phyloP scores from a whole-genome alignment of 2,797 vertebrate species.

The Hapalemur alaotrensis region DNA sequence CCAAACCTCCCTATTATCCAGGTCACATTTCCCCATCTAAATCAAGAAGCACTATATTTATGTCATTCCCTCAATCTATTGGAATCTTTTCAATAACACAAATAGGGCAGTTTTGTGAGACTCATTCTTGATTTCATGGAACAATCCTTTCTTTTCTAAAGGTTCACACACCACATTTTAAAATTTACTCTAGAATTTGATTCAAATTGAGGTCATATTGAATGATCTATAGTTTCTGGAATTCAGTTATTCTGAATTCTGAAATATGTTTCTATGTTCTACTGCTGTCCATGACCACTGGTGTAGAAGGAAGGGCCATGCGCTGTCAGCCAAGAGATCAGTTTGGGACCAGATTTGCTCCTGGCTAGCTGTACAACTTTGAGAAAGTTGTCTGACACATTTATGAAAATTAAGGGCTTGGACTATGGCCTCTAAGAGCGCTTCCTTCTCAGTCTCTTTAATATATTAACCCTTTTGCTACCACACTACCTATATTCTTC shows the following conservation, averaged over 20 bases:
- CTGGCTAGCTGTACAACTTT: background rate
- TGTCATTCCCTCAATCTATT: background rate
- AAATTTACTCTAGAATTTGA: background rate
- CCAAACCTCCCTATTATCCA: background rate
- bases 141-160: background rate
- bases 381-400: background rate
- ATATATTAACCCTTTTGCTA: background rate
- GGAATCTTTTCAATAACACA: background rate
- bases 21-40: background rate
- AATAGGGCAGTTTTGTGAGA: background rate
- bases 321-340: too few relatives aligned
- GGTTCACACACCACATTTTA: background rate
- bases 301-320: background rate
- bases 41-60: background rate
- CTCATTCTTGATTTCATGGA: background rate
- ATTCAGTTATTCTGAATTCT: conserved; percentile 1
- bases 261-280: background rate
- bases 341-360: background rate
- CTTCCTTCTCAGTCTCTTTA: background rate
- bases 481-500: background rate
- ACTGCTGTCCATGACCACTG: background rate
- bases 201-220: background rate
- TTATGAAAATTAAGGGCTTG: background rate
- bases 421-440: background rate
- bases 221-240: background rate